Base-by-base conservation (phyloP, 2,797 vertebrate species). In the Alcedo atthis region DNA sequence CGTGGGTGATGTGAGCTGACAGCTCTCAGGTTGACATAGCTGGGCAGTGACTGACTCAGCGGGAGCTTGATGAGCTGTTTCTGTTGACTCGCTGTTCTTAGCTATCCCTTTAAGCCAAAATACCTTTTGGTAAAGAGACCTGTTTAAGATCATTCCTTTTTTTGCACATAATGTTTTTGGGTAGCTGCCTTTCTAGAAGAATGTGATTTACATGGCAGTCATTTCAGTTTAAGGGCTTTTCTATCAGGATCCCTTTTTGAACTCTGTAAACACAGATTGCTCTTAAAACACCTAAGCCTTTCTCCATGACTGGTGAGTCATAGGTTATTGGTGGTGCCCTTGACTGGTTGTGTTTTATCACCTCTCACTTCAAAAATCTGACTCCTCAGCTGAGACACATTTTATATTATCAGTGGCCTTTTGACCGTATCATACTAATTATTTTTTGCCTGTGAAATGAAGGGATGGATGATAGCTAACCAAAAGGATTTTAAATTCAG, bases 21-120 rank as follows among this genome's bases (percentile, higher is more conserved):
- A 51, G 71, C 42, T 86, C 68, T 68, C 75, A 82, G 63, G 40
- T 37, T 17, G 53, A 22, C 4, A 5, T 61, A 74, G 76, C 78
- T 81, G 81, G 33, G 73, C 54, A 76, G 71, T n/a, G 63, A 26
- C 54, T 95, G 85, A 87, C 79, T 90, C 90, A 85, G 90, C 95
- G 77, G 79, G 58, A 81, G 15, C 46, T 62, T 89, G 82, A 89
- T 85, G 30, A 4, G 28, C 67, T 84, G 53, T 63, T 76, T 59
- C 7, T 2, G 4, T 53, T 81, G 85, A 21, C 70, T 86, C 59
- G 58, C 73, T 76, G 75, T 68, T 73, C 76, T 81, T 37, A 49
- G 49, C 68, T 82, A 17, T 73, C 13, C 17, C 33, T 87, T 35
- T 71, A 61, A 57, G 51, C 49, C 15, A 16, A 30, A 87, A 66